Percentiles rank a stretch among this genome's conserved stretches.
These are phyloP conservation scores for Dufourea novaeangliae DNA, from an alignment of 1,140 invertebrate species.

Conservation along the genomic window DNA sequence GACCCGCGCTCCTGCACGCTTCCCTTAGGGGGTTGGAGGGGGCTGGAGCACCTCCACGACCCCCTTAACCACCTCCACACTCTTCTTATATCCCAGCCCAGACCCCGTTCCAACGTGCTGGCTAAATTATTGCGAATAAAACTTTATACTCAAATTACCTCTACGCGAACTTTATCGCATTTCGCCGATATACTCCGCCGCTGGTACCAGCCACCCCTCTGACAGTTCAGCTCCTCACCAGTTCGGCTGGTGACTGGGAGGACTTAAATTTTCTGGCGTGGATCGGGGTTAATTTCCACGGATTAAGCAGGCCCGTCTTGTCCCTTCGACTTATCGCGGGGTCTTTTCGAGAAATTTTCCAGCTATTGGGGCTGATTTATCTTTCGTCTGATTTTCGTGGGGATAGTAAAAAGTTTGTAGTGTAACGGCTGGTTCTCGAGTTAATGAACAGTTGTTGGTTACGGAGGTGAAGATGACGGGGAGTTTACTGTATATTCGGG, in stretches of 20 bases:
- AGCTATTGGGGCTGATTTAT: background rate
- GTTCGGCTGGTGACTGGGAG: conserved; percentile 26
- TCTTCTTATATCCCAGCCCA: conserved; percentile 28
- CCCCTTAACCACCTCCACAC: conserved; percentile 13
- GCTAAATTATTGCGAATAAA: conserved; percentile 82
- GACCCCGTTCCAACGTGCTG: conserved; percentile 41
- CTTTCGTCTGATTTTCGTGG: background rate
- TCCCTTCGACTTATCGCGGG: background rate
- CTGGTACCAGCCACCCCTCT: conserved; percentile 30
- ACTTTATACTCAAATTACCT: conserved; percentile 82
- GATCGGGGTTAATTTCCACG: conserved; percentile 52
- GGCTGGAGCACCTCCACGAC: conserved; percentile 32
- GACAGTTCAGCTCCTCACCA: conserved; percentile 26
- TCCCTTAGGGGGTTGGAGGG: no score
- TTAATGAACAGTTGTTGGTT: no score
- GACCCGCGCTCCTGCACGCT: conserved; percentile 72
- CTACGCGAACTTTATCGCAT: conserved; percentile 80
- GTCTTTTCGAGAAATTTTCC: background rate
- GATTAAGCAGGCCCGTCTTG: conserved; percentile 14
- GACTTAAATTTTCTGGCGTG: conserved; percentile 48
- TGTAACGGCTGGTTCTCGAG: no score
- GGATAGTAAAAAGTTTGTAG: no score
- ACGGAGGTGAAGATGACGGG: no score
- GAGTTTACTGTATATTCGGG: no score
- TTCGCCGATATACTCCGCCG: conserved; percentile 60